Conservation (phyloP, 1,140 invertebrate genomes). For the Apocrypta bakeri region DNA sequence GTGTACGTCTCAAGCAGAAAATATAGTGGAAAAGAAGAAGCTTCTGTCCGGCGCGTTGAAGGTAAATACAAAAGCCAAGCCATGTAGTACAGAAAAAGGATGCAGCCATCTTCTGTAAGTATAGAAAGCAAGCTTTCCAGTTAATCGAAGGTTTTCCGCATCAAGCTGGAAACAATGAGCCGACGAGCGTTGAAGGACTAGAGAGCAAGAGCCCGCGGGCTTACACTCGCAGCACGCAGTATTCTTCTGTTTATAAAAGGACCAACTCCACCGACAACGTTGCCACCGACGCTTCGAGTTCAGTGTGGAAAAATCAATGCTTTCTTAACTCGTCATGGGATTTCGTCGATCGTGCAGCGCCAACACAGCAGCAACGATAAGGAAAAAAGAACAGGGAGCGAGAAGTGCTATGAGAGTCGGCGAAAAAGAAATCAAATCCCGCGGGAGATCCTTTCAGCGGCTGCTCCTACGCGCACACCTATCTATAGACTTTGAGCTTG, state of each 20-base stretch:
- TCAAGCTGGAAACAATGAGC: conserved; percentile 16
- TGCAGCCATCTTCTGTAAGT: neutral
- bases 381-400: neutral
- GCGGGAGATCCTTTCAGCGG: conserved; percentile 31
- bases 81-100: neutral
- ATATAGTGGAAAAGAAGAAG: neutral
- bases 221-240: neutral
- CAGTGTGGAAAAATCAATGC: conserved; percentile 43
- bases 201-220: neutral
- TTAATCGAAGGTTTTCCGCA: conserved; percentile 36
- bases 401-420: conserved; percentile 1
- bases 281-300: neutral
- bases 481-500: neutral
- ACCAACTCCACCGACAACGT: neutral
- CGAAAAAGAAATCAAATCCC: conserved; percentile 45
- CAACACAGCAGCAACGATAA: conserved; percentile 5
- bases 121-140: conserved; percentile 2
- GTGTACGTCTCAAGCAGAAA: neutral
- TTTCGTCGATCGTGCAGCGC: conserved; percentile 25
- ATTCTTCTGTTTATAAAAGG: conserved; percentile 27
- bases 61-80: neutral
- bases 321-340: conserved; percentile 41
- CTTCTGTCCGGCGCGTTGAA: neutral
- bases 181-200: neutral
- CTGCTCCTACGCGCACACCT: neutral